Conservation (phyloP, 2,113 vertebrate species). For the Sinocyclocheilus grahami region DNA sequence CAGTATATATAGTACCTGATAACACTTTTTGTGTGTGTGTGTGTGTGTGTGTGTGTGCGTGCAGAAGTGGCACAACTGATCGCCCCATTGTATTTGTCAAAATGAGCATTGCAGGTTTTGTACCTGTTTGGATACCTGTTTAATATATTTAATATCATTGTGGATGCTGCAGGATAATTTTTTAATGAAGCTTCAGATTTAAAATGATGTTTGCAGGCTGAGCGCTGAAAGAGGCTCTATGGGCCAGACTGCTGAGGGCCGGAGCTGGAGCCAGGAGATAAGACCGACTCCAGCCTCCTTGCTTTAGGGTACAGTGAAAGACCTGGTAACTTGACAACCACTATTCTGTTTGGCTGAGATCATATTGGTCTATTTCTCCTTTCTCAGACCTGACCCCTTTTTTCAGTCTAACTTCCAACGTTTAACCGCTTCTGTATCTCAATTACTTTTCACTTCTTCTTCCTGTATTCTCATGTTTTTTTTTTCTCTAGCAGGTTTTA, state of each 20-base stretch:
- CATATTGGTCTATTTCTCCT: background rate
- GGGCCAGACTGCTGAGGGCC: conserved; percentile 50
- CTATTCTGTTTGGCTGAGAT: conserved; percentile 4
- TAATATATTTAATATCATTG: conserved; percentile 5
- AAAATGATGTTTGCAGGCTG: conserved; percentile 37
- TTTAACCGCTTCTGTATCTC: background rate
- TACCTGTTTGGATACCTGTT: conserved; percentile 11
- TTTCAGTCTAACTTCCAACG: background rate
- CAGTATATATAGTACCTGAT: background rate
- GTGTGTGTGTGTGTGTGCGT: too few species aligned
- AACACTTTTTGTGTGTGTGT: background rate
- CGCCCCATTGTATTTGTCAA: background rate
- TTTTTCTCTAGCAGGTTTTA: too few species aligned
- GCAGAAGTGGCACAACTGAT: too few species aligned
- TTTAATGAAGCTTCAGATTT: conserved; percentile 21
- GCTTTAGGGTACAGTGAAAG: conserved; percentile 42
- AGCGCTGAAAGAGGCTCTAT: conserved; percentile 24
- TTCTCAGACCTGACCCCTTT: background rate
- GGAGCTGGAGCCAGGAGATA: conserved; percentile 61
- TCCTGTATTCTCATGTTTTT: background rate
- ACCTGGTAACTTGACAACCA: conserved; percentile 65
- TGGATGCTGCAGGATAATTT: conserved; percentile 17
- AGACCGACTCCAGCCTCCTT: conserved; percentile 52
- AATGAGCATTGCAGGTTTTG: background rate
- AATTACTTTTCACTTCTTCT: too few species aligned